These are phyloP conservation scores for Bellardia pandia DNA, from an alignment of 2,888 invertebrate species.

Conservation along the genomic window DNA sequence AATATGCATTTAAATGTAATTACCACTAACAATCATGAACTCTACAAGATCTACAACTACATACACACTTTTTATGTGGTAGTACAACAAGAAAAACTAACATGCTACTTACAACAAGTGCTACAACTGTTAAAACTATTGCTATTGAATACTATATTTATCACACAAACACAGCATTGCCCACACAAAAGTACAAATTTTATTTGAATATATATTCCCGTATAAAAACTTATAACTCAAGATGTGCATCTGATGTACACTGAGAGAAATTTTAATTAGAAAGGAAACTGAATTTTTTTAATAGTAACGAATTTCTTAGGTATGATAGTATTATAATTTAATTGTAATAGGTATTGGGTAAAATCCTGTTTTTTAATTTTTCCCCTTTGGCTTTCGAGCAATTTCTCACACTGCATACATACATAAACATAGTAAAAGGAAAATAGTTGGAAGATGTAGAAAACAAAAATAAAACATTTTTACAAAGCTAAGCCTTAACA, in stretches of 20 bases:
- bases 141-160: neutral
- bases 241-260: neutral
- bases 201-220: neutral
- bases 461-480: too few relatives aligned
- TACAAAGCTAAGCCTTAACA: too few relatives aligned
- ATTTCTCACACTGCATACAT: too few relatives aligned
- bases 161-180: neutral
- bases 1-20: constrained; percentile 79
- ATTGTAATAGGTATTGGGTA: too few relatives aligned
- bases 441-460: too few relatives aligned
- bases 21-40: constrained; percentile 73
- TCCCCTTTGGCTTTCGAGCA: too few relatives aligned
- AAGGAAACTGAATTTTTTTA: too few relatives aligned
- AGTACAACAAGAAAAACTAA: constrained; percentile 20
- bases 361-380: too few relatives aligned
- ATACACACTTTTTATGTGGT: neutral
- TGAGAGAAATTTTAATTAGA: neutral
- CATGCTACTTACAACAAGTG: neutral
- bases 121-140: constrained; percentile 2
- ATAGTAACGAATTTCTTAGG: too few relatives aligned
- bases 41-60: constrained; percentile 38
- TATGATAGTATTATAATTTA: too few relatives aligned
- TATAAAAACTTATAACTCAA: neutral
- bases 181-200: neutral
- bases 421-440: too few relatives aligned